Base-by-base conservation (phyloP, 2,888 invertebrate genomes). In the Torymus tubicola region DNA sequence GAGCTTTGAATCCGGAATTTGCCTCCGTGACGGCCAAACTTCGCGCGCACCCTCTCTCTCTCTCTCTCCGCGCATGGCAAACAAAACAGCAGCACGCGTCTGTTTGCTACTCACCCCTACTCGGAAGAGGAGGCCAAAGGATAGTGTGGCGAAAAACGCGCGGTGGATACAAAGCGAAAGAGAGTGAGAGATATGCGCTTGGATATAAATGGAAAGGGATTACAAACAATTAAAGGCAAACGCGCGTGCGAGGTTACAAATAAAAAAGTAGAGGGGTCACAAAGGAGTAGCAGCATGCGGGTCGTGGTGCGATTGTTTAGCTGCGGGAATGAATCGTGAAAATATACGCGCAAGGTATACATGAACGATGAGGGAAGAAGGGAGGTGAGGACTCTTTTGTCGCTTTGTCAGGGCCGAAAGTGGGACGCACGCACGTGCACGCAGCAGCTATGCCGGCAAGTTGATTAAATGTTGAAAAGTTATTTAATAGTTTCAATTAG, bases 141-240 rank as follows among this genome's bases (percentile, higher is more conserved):
- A 42, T n/a, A 16, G 5, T 16, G 31, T 71, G 31, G 0, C 5
- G 13, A 14, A 67, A 8, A 16, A n/a, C 24, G 63, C 12, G 42
- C n/a, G 2, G 16, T 10, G n/a, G 3, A 13, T 1, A 67, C 16
- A 55, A 61, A 61, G 57, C n/a, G 42, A 77, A 57, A 69, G 42
- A 63, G 42, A 61, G 61, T 61, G 69, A 55, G 11, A 18, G 53
- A n/a, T 61, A 18, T 61, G 18, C 14, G 53, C 42, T 24, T 53
- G 53, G 14, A 24, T 13, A 61, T 52, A 61, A 55, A 31, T n/a
- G 24, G 57, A 57, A 42, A n/a, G 21, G 55, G 53, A 69, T 69
- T 75, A 65, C 70, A 75, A 80, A 74, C 65, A 75, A 80, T 75
- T 65, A 75, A 80, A 74, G 80, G 60, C 50, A 70, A 69, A 60